phyloP scores from a whole-genome alignment of 2,797 vertebrate genomes.

The Anisognathus igniventris region DNA sequence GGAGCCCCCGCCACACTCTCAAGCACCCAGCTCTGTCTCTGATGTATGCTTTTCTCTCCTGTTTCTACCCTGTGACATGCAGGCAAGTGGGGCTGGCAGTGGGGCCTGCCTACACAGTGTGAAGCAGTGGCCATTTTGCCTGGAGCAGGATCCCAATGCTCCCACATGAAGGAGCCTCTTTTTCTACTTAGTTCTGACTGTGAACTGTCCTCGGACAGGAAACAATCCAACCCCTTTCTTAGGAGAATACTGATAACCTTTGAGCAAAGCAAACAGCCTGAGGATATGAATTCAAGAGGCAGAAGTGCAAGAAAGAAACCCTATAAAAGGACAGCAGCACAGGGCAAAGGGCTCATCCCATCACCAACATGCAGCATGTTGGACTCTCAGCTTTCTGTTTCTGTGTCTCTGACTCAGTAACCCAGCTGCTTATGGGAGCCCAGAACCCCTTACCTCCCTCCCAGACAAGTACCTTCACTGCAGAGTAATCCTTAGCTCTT shows the following conservation, averaged over 20 bases:
- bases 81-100: background rate
- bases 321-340: background rate
- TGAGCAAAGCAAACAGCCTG: background rate
- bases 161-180: background rate
- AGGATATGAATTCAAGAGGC: background rate
- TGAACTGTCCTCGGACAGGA: background rate
- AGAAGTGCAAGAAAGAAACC: background rate
- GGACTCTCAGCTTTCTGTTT: background rate
- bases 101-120: background rate
- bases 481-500: background rate
- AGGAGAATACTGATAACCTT: background rate
- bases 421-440: background rate
- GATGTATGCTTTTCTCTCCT: background rate
- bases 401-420: background rate
- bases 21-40: background rate
- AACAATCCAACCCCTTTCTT: background rate
- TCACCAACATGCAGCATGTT: background rate
- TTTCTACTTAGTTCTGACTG: background rate
- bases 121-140: background rate
- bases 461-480: fast-evolving
- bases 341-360: background rate
- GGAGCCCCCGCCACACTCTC: fast-evolving
- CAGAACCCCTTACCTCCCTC: background rate
- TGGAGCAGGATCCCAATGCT: background rate
- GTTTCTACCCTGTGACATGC: background rate